These are phyloP conservation scores for Chloroceryle amazona DNA, from an alignment of 2,797 vertebrate species.

Conservation along the genomic window DNA sequence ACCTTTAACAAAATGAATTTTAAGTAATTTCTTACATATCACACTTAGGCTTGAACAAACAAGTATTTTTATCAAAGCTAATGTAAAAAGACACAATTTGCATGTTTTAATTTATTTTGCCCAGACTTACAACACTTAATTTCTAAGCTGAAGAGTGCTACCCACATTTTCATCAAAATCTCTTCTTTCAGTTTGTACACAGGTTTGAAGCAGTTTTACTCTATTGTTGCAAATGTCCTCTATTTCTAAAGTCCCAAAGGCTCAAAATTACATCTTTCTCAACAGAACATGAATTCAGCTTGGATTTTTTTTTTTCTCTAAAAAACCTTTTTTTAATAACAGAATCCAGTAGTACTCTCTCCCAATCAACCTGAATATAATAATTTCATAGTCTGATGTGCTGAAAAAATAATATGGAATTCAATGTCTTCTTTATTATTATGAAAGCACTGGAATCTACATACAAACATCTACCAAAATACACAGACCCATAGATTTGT, in stretches of 20 bases:
- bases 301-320: background rate
- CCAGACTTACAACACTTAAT: background rate
- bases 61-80: background rate
- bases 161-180: background rate
- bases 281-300: background rate
- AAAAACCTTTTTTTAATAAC: background rate
- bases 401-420: background rate
- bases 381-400: background rate
- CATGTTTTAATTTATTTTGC: background rate
- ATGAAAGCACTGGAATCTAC: background rate
- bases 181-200: background rate
- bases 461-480: background rate
- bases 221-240: background rate
- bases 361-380: background rate
- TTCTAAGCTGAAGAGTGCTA: background rate
- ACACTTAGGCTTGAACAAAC: accelerated
- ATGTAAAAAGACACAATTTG: background rate
- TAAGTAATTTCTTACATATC: background rate
- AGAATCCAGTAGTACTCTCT: background rate
- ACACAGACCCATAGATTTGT: background rate
- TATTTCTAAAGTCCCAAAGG: background rate
- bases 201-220: background rate
- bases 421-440: background rate
- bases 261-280: background rate
- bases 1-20: background rate